Evolutionary conservation across 2,113 vertebrate species (phyloP).

Genomic region (Zootoca vivipara): DNA sequence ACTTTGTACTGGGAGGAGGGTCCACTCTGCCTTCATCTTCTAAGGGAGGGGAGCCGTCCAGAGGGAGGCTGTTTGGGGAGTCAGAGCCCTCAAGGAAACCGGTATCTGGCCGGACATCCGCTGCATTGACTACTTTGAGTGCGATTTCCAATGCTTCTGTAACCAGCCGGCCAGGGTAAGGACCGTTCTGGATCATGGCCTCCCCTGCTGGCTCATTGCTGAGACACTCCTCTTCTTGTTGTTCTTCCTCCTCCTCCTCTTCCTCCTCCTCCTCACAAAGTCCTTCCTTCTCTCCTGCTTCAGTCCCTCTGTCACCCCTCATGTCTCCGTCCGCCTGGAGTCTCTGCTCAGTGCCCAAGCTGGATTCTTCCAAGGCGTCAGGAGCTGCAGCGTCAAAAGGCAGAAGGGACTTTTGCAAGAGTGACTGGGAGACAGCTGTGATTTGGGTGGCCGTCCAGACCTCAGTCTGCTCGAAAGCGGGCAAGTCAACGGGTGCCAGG

Average conservation of each 20-base stretch:
- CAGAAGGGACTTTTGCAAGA: background rate
- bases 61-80: background rate
- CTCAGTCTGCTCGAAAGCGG: rapidly evolving
- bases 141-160: constrained; percentile 35
- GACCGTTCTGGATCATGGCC: rapidly evolving
- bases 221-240: rapidly evolving
- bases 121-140: background rate
- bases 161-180: constrained; percentile 42
- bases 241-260: rapidly evolving
- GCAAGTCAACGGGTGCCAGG: rapidly evolving
- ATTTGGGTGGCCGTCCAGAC: background rate
- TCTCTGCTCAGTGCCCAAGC: background rate
- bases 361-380: rapidly evolving
- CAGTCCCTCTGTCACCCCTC: background rate
- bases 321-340: background rate
- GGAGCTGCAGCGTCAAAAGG: rapidly evolving
- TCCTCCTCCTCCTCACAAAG: rapidly evolving
- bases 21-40: background rate
- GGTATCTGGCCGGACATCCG: constrained; percentile 11
- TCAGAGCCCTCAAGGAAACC: rapidly evolving
- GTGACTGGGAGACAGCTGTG: background rate
- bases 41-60: rapidly evolving
- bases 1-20: background rate
- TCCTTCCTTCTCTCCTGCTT: background rate
- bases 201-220: rapidly evolving